phyloP scores from a whole-genome alignment of 2,797 vertebrate genomes.

The Taenioides sp. region DNA sequence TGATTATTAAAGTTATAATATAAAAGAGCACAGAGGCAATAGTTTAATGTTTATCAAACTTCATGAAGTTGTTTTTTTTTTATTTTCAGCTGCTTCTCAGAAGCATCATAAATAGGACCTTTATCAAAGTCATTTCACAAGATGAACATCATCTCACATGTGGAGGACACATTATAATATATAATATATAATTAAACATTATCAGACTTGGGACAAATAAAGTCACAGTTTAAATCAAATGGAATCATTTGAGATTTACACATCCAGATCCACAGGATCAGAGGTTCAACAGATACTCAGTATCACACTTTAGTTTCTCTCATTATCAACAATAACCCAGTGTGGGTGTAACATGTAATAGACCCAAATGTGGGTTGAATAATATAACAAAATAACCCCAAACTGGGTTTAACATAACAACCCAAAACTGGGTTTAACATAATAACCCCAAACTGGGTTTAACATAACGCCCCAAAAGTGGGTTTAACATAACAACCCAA shows the following conservation, averaged over 20 bases:
- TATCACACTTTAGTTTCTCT: slow-evolving; percentile 43
- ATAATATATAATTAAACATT: not conserved
- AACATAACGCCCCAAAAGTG: slow-evolving; percentile 17
- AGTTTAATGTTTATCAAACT: slow-evolving; percentile 31
- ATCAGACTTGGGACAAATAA: slow-evolving; percentile 37
- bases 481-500: slow-evolving; percentile 12
- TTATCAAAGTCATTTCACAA: slow-evolving; percentile 62
- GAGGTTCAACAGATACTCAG: slow-evolving; percentile 52
- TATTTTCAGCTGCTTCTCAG: slow-evolving; percentile 64
- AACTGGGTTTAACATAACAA: too few species aligned
- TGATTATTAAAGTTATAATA: not conserved
- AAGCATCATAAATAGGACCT: slow-evolving; percentile 58
- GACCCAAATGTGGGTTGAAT: slow-evolving; percentile 53
- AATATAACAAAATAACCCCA: not conserved
- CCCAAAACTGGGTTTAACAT: slow-evolving; percentile 33
- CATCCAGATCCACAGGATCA: slow-evolving; percentile 66
- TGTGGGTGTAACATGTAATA: slow-evolving; percentile 25
- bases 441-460: slow-evolving; percentile 28
- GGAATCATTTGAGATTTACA: slow-evolving; percentile 65
- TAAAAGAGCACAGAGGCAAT: slow-evolving; percentile 14
- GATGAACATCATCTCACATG: slow-evolving; percentile 52
- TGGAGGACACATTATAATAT: slow-evolving; percentile 12
- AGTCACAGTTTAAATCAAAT: slow-evolving; percentile 47
- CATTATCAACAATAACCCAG: slow-evolving; percentile 48
- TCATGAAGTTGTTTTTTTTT: slow-evolving; percentile 61